These are phyloP conservation scores for Axea sp. DNA, from an alignment of 2,888 invertebrate genomes.

Conservation along the genomic window DNA sequence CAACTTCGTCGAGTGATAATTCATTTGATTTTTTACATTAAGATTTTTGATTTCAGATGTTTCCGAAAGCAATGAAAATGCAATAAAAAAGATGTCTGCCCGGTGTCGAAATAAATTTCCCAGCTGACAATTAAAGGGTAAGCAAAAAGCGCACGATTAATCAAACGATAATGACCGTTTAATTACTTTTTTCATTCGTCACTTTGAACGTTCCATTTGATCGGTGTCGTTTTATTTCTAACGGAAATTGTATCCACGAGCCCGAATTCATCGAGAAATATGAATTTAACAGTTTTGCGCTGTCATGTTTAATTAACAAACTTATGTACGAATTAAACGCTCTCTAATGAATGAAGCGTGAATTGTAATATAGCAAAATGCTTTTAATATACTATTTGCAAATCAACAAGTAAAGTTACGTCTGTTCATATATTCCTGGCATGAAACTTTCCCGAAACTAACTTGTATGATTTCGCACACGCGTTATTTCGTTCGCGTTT, in stretches of 20 bases:
- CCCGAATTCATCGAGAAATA: too few species aligned
- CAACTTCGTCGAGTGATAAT: too few species aligned
- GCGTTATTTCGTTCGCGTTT: not conserved
- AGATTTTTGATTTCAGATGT: constrained; percentile 55
- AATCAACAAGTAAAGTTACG: constrained; percentile 27
- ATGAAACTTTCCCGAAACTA: constrained; percentile 17
- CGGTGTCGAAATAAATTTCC: constrained; percentile 62
- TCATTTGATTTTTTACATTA: too few species aligned
- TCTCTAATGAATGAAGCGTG: not conserved
- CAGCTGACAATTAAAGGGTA: constrained; percentile 68
- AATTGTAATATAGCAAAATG: constrained; percentile 5
- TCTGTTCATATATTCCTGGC: constrained; percentile 1
- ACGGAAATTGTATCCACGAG: too few species aligned
- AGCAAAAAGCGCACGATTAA: too few species aligned
- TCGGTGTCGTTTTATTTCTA: too few species aligned
- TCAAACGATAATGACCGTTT: not conserved
- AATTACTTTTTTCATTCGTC: not conserved
- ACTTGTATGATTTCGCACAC: constrained; percentile 15
- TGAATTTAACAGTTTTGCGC: too few species aligned
- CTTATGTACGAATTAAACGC: not conserved
- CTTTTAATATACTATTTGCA: constrained; percentile 27
- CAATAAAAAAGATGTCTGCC: constrained; percentile 62
- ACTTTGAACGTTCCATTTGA: too few species aligned
- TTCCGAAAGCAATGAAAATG: constrained; percentile 6
- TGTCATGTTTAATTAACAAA: not conserved